A percentile compares a stretch with the other conserved stretches of the same genome.
Conservation (phyloP, 2,888 invertebrate genomes). For the Microctonus aethiopoides region DNA sequence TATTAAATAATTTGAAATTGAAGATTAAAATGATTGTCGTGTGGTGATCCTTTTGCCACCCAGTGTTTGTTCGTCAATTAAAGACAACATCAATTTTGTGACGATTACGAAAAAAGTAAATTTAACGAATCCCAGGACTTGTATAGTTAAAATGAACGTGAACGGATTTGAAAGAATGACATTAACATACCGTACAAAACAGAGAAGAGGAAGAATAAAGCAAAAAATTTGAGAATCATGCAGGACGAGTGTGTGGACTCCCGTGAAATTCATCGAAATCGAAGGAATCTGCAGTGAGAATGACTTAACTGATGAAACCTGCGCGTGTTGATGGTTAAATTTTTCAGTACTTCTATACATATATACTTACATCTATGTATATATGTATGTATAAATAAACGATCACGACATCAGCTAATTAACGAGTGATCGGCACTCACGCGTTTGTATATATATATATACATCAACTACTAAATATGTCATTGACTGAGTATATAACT, state of each 20-base stretch:
- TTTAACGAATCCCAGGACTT: constrained; percentile 15
- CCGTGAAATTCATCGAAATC: constrained; percentile 37
- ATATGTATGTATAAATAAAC: constrained; percentile 41
- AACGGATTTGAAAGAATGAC: constrained; percentile 56
- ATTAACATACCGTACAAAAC: constrained; percentile 56
- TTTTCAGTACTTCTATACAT: constrained; percentile 31
- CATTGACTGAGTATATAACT: not conserved
- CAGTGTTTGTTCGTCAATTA: too few species aligned
- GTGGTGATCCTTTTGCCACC: too few species aligned
- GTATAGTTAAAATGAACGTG: constrained; percentile 40
- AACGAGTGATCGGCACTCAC: not conserved
- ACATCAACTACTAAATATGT: not conserved
- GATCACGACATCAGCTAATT: not conserved
- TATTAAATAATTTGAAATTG: too few species aligned
- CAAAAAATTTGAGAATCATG: constrained; percentile 16
- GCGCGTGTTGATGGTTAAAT: constrained; percentile 37
- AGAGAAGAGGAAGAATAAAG: constrained; percentile 10
- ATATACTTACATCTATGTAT: constrained; percentile 33
- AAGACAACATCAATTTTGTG: too few species aligned
- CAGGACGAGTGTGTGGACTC: constrained; percentile 13
- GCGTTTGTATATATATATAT: too few species aligned
- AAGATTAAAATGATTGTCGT: too few species aligned
- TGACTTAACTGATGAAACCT: constrained; percentile 45
- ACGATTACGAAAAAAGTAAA: too few species aligned
- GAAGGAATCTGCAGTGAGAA: constrained; percentile 43